Percentiles rank a stretch among this genome's conserved stretches.
These are phyloP conservation scores for Lytechinus variegatus DNA, from an alignment of 35 echinoderm and acorn worm species.

Conservation along the genomic window DNA sequence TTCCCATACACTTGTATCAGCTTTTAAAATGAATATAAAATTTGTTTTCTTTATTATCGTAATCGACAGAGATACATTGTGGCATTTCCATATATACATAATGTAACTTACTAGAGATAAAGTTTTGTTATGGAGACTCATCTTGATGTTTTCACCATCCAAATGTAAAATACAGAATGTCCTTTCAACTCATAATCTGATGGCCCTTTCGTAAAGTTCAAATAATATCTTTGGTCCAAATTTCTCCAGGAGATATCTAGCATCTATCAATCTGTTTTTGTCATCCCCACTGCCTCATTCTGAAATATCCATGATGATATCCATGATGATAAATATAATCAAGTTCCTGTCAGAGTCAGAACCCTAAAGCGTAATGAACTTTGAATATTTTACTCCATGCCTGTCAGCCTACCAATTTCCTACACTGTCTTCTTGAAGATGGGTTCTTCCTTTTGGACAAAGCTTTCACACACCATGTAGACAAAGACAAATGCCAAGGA, in stretches of 20 bases:
- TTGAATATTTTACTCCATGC: conserved; percentile 1
- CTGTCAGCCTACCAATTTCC: not conserved
- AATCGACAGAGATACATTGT: not conserved
- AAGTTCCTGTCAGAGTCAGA: not conserved
- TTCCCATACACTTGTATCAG: too few relatives aligned
- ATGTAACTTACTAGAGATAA: not conserved
- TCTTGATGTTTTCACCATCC: not conserved
- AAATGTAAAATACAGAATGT: not conserved
- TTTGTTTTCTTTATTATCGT: too few relatives aligned
- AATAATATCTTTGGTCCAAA: not conserved
- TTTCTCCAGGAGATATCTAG: not conserved
- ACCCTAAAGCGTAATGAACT: not conserved
- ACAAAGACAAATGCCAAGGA: not conserved
- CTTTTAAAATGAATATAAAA: too few relatives aligned
- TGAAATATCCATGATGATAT: not conserved
- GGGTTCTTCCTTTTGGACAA: not conserved
- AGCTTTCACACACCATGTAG: not conserved
- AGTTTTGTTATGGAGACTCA: not conserved
- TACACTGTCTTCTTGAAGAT: not conserved
- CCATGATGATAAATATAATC: not conserved
- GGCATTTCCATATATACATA: not conserved
- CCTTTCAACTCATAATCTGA: not conserved
- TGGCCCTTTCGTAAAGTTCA: not conserved
- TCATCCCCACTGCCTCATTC: not conserved
- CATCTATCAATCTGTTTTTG: not conserved